A percentile compares a stretch with the other conserved stretches of the same genome.
These are phyloP conservation scores for Diarsia brunnea DNA, from an alignment of 2,888 invertebrate genomes.

Conservation along the genomic window DNA sequence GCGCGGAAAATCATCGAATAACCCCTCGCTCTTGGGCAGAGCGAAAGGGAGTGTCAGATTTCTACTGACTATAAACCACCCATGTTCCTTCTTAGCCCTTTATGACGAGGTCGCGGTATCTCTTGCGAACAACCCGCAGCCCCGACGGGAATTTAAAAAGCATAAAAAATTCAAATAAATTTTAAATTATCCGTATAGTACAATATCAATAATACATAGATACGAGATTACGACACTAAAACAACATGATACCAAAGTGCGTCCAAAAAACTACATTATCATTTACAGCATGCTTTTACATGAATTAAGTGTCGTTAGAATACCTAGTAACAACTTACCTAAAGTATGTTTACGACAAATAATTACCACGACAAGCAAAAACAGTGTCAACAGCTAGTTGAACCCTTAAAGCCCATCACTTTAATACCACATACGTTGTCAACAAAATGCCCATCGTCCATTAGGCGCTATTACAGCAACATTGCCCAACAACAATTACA, in stretches of 20 bases:
- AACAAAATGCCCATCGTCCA: conserved; percentile 32
- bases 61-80: too few relatives aligned
- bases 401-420: conserved; percentile 33
- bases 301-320: conserved; percentile 1
- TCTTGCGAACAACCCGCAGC: too few relatives aligned
- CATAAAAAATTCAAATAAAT: too few relatives aligned
- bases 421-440: conserved; percentile 40
- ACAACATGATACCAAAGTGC: neutral
- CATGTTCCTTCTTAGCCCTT: too few relatives aligned
- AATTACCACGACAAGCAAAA: conserved; percentile 40
- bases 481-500: conserved; percentile 46
- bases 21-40: too few relatives aligned
- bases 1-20: too few relatives aligned
- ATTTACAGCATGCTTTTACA: neutral
- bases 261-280: neutral
- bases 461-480: conserved; percentile 42
- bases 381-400: conserved; percentile 17
- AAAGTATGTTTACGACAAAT: neutral
- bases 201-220: too few relatives aligned
- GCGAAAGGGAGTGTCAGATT: too few relatives aligned
- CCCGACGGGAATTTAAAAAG: too few relatives aligned
- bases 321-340: neutral
- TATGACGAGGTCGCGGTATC: too few relatives aligned
- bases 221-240: too few relatives aligned
- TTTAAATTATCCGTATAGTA: too few relatives aligned